Evolutionary conservation across 2,888 invertebrate genomes (phyloP).

Genomic region (Leptinotarsa tumamoca): DNA sequence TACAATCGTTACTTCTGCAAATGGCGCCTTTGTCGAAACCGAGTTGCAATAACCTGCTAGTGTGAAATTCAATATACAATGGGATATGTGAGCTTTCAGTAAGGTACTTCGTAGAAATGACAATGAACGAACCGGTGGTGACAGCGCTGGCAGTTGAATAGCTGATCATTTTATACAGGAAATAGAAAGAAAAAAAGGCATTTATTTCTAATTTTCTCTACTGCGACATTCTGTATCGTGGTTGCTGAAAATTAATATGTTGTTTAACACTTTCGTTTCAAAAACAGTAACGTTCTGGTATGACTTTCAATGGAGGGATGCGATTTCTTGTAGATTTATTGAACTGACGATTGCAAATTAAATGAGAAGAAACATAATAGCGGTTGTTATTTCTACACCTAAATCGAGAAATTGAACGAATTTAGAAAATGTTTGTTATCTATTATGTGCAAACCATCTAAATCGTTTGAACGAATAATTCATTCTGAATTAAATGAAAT

Average conservation of each 20-base stretch:
- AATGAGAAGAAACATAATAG: no score
- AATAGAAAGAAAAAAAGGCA: background rate
- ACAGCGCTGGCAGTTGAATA: background rate
- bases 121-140: constrained; percentile 26
- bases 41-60: constrained; percentile 48
- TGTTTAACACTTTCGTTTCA: background rate
- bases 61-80: constrained; percentile 44
- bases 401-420: no score
- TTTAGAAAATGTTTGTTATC: no score
- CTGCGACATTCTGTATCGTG: background rate
- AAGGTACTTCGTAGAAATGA: constrained; percentile 27
- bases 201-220: background rate
- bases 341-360: no score
- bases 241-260: background rate
- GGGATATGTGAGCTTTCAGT: constrained; percentile 30
- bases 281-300: no score
- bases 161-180: background rate
- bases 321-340: no score
- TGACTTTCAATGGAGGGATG: no score
- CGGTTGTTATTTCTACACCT: no score
- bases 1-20: constrained; percentile 50
- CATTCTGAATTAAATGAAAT: no score
- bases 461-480: no score
- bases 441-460: no score
- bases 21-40: constrained; percentile 45